Percentiles rank a stretch among this genome's conserved stretches.
Evolutionary conservation across 2,888 invertebrate genomes (phyloP).

Genomic region (Troglohyphantes excavatus): DNA sequence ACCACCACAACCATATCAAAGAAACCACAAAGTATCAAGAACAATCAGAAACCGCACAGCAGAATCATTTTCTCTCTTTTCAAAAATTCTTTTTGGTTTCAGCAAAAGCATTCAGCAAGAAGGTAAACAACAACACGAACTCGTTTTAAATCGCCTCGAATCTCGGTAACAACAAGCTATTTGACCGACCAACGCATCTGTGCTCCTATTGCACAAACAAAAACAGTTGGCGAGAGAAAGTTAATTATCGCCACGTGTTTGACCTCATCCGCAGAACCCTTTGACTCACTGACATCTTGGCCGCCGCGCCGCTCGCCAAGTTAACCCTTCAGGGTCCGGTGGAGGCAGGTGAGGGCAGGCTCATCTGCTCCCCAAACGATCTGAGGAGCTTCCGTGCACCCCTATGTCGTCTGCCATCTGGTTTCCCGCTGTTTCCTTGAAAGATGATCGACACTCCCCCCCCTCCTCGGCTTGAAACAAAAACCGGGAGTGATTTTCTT

Average conservation of each 20-base stretch:
- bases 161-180: too few species aligned
- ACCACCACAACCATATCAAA: too few species aligned
- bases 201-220: not conserved
- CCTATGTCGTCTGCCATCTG: constrained; percentile 3
- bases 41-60: too few species aligned
- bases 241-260: not conserved
- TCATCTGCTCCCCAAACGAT: constrained; percentile 2
- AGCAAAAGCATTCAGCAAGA: too few species aligned
- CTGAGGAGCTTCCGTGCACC: not conserved
- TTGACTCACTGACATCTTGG: not conserved
- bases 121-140: too few species aligned
- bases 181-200: not conserved
- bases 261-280: not conserved
- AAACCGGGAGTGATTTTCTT: not conserved
- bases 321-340: not conserved
- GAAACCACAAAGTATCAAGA: too few species aligned
- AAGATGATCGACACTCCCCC: not conserved
- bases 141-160: too few species aligned
- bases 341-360: not conserved
- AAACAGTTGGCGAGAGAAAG: not conserved
- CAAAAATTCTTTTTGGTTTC: too few species aligned
- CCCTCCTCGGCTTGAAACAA: not conserved
- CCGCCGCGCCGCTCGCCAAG: too few species aligned
- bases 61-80: too few species aligned
- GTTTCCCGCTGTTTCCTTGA: constrained; percentile 2